These are phyloP conservation scores for Paragorgia papillata DNA, from an alignment of 92 coral and sea anemone species.

Conservation along the genomic window DNA sequence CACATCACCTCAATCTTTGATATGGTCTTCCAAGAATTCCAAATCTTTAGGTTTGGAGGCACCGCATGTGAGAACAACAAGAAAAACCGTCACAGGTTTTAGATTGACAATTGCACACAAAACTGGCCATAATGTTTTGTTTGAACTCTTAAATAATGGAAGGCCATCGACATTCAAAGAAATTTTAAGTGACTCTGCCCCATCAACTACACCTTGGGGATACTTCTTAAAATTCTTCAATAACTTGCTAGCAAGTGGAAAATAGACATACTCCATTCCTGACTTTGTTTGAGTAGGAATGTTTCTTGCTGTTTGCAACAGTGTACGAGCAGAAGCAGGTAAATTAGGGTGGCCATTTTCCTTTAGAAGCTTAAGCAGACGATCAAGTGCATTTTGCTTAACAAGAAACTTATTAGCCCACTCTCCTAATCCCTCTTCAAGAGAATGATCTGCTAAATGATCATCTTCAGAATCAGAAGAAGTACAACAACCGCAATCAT, in stretches of 20 bases:
- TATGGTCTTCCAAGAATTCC: too few relatives aligned
- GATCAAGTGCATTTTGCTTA: conserved; percentile 29
- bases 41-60: too few relatives aligned
- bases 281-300: too few relatives aligned
- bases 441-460: not conserved
- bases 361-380: conserved; percentile 12
- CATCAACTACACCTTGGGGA: not conserved
- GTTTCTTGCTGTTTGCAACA: conserved; percentile 1
- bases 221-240: conserved; percentile 17
- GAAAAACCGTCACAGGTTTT: conserved; percentile 4
- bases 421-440: not conserved
- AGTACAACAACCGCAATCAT: not conserved
- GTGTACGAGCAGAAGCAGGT: not conserved
- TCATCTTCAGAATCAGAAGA: conserved; percentile 34
- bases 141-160: too few relatives aligned
- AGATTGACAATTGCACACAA: too few relatives aligned
- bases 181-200: not conserved
- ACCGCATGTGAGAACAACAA: too few relatives aligned
- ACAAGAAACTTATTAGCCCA: conserved; percentile 19
- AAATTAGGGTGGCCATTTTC: conserved; percentile 29
- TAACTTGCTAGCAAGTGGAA: not conserved
- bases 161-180: too few relatives aligned
- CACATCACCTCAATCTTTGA: too few relatives aligned
- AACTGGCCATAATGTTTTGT: too few relatives aligned
- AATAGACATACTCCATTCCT: too few relatives aligned